Evolutionary conservation across 1,140 invertebrate species (phyloP).

Genomic region (Campoletis sonorensis): DNA sequence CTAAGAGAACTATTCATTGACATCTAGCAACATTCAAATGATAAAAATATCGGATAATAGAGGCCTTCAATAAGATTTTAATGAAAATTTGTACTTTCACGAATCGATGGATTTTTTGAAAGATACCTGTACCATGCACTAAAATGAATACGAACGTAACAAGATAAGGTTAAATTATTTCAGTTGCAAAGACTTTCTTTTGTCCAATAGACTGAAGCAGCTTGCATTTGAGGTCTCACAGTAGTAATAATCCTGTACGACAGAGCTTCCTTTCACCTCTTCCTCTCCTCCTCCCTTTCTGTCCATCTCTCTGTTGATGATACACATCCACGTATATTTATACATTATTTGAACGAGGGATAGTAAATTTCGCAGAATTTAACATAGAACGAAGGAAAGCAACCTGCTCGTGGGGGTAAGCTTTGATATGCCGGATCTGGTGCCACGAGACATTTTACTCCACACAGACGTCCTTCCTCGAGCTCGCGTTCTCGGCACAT

Average conservation of each 20-base stretch:
- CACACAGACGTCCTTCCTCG: slow-evolving; percentile 5
- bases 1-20: too few species aligned
- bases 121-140: too few species aligned
- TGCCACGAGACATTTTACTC: neutral
- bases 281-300: neutral
- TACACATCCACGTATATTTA: neutral
- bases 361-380: slow-evolving; percentile 56
- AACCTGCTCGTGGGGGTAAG: neutral
- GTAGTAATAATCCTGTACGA: slow-evolving; percentile 42
- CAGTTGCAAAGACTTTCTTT: slow-evolving; percentile 14
- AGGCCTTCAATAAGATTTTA: too few species aligned
- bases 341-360: neutral
- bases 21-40: too few species aligned
- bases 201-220: neutral
- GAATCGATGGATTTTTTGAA: too few species aligned
- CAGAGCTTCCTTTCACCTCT: neutral
- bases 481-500: slow-evolving; percentile 35
- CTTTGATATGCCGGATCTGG: slow-evolving; percentile 44
- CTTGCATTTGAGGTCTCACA: slow-evolving; percentile 32
- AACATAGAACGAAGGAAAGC: neutral
- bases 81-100: too few species aligned
- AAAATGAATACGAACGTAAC: too few species aligned
- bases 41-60: too few species aligned
- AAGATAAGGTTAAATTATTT: neutral
- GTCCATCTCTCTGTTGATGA: too few species aligned